Base-by-base conservation (phyloP, 2,113 vertebrate genomes). In the Gorsachius goisagi region DNA sequence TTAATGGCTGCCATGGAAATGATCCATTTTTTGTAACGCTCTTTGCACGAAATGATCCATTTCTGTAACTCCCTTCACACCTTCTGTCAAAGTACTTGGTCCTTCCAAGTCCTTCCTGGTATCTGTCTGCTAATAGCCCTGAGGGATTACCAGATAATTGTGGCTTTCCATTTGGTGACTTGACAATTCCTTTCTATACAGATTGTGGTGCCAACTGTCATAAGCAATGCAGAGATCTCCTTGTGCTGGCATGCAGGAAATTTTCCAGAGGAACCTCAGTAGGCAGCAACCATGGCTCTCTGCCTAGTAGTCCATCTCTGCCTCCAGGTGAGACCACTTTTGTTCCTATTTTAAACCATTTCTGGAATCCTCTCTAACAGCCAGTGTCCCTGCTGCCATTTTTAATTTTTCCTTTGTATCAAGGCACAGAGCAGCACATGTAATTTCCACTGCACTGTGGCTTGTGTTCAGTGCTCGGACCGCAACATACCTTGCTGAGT, bases 151-250 rank as follows among this genome's bases (percentile, higher is more conserved):
- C 12, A 76, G 26, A 22, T 7, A 80, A 37, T 21, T 39, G 30
- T 55, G 63, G n/a, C 28, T 91, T 95, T 69, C 59, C 35, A 7
- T 73, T 26, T 58, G 44, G 35, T 85, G 37, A 35, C 41, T n/a
- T 72, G 49, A 56, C 33, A 50, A 47, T 84, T 66, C 39, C 37
- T 85, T 74, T 81, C 84, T 85, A 92, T 88, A 67, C 98, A 99
- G 99, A 99, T 78, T 99, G 99, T 0, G 99, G 99, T 33, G 99
- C 99, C 85, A 99, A 99, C 96, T 99, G 99, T 89, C 99, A 99
- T 90, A 99, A 99, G 97, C 99, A 99, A 75, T 99, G 99, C 96
- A 98, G 99, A 89, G 99, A 99, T 91, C 98, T 99, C 68, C 98
- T 99, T 93, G 99, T 99, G 92, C 97, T 99, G 89, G 99, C 99